Evolutionary conservation across 2,888 invertebrate species (phyloP).

Genomic region (Oxycera nigricornis): DNA sequence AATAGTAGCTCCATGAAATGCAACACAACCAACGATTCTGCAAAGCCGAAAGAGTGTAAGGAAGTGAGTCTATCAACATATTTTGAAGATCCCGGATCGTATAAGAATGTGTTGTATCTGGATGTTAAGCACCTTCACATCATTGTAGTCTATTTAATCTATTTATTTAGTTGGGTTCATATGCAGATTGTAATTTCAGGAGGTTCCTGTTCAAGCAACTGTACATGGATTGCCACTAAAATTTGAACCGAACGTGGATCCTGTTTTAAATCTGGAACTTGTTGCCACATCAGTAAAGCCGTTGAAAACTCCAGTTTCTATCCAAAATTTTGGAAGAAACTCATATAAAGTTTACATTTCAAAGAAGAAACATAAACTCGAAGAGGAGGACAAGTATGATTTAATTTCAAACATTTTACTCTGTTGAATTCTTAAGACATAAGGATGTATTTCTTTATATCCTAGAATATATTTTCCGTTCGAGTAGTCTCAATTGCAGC

Average conservation of each 20-base stretch:
- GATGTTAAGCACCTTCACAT: not conserved
- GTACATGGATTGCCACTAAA: slow-evolving; percentile 49
- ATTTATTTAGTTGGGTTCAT: not conserved
- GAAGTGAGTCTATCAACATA: not conserved
- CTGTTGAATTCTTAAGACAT: not conserved
- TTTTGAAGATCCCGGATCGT: slow-evolving; percentile 14
- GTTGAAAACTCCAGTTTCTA: slow-evolving; percentile 49
- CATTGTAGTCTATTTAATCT: not conserved
- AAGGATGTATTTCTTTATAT: not conserved
- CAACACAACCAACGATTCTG: not conserved
- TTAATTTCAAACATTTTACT: not conserved
- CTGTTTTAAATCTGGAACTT: slow-evolving; percentile 52
- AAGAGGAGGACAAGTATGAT: slow-evolving; percentile 46
- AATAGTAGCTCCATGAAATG: not conserved
- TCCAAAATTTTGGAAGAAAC: slow-evolving; percentile 53
- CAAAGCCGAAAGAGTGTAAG: not conserved
- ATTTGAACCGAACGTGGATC: slow-evolving; percentile 52
- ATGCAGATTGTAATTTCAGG: slow-evolving; percentile 46
- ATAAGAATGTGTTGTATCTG: not conserved
- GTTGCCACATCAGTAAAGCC: slow-evolving; percentile 51
- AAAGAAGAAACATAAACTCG: slow-evolving; percentile 47
- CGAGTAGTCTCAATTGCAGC: too few species aligned
- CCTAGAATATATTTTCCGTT: slow-evolving; percentile 5
- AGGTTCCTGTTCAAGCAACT: slow-evolving; percentile 44
- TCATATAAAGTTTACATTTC: slow-evolving; percentile 53